phyloP scores from a whole-genome alignment of 2,888 invertebrate genomes.

The Lepidochitona cinerea region DNA sequence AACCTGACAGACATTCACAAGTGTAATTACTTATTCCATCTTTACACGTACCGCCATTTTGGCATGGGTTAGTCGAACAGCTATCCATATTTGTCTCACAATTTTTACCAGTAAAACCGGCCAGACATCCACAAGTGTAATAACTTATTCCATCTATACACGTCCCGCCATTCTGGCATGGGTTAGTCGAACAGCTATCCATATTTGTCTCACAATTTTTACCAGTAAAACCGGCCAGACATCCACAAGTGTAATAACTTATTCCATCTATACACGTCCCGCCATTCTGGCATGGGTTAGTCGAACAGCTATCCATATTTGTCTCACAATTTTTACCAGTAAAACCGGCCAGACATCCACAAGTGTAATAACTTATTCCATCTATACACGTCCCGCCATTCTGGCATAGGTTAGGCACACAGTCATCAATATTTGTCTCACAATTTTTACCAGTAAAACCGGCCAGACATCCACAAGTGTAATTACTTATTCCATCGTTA shows the following conservation, averaged over 20 bases:
- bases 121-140: conserved; percentile 63
- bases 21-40: conserved; percentile 25
- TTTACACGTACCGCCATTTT: conserved; percentile 19
- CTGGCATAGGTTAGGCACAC: conserved; percentile 42
- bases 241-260: conserved; percentile 37
- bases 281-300: conserved; percentile 36
- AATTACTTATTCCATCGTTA: conserved; percentile 4
- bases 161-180: conserved; percentile 74
- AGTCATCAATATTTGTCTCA: conserved; percentile 41
- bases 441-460: neutral
- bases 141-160: conserved; percentile 51
- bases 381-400: conserved; percentile 41
- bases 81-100: conserved; percentile 30
- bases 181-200: conserved; percentile 85
- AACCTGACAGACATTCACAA: conserved; percentile 48
- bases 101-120: conserved; percentile 32
- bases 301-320: conserved; percentile 43
- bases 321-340: conserved; percentile 35
- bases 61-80: conserved; percentile 38
- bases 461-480: neutral
- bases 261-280: conserved; percentile 8
- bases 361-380: conserved; percentile 19
- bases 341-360: conserved; percentile 34
- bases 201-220: conserved; percentile 74
- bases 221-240: conserved; percentile 48